phyloP scores from a whole-genome alignment of 2,888 invertebrate genomes.

The Endotricha flammealis region DNA sequence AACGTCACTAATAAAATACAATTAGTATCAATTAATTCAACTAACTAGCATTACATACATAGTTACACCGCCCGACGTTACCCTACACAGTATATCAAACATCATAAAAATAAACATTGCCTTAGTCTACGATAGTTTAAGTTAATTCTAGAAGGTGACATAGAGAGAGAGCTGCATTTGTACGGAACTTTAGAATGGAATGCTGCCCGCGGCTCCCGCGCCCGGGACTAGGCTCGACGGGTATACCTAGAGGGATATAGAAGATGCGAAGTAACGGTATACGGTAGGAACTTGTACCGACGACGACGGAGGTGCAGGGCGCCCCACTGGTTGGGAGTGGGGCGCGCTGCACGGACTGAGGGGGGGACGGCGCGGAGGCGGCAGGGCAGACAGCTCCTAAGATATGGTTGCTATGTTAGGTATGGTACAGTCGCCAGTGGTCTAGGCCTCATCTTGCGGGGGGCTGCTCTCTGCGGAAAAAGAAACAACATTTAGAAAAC shows the following conservation, averaged over 20 bases:
- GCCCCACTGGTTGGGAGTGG: slow-evolving; percentile 47
- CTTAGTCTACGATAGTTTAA: slow-evolving; percentile 29
- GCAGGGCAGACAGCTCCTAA: slow-evolving; percentile 33
- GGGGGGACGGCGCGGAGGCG: slow-evolving; percentile 14
- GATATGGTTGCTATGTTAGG: slow-evolving; percentile 43
- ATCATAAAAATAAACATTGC: slow-evolving; percentile 46
- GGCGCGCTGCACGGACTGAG: slow-evolving; percentile 26
- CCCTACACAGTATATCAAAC: slow-evolving; percentile 27
- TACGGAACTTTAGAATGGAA: slow-evolving; percentile 35
- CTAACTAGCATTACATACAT: slow-evolving; percentile 39
- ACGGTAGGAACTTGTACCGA: slow-evolving; percentile 43
- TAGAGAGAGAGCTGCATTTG: slow-evolving; percentile 51
- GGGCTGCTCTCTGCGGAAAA: slow-evolving; percentile 48
- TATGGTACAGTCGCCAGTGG: slow-evolving; percentile 39
- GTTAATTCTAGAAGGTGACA: slow-evolving; percentile 64
- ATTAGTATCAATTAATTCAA: slow-evolving; percentile 43
- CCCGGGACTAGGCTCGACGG: too few species aligned
- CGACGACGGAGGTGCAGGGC: slow-evolving; percentile 33
- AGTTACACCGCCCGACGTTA: slow-evolving; percentile 24
- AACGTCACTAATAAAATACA: slow-evolving; percentile 62
- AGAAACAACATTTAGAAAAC: slow-evolving; percentile 14
- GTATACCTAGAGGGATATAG: too few species aligned
- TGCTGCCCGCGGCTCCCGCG: too few species aligned
- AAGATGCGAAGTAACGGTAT: slow-evolving; percentile 10
- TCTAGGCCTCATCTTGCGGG: slow-evolving; percentile 62